Evolutionary conservation across 2,797 vertebrate species (phyloP), one percentile per base, ranked within the genome.

Genomic region (Buceros bicornis): DNA sequence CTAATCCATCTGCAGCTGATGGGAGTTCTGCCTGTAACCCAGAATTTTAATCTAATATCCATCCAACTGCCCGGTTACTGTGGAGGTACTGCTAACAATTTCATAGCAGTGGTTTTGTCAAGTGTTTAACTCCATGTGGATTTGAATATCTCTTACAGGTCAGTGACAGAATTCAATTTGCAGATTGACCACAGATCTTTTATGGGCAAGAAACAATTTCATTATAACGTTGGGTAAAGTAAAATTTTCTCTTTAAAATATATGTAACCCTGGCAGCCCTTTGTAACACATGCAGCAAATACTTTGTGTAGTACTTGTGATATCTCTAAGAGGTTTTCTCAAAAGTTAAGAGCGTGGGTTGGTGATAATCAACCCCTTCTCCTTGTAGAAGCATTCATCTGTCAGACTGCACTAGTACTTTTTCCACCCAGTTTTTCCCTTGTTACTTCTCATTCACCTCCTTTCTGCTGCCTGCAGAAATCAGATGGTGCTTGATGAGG

Each of bases 151-250:
- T 87, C 57, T n/a, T 51, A 8, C 67, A 92, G 91, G 91, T 95
- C 94, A 95, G 78, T 92, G 93, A 71, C 88, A 87, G 91, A 70
- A 93, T 73, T 90, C 90, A 90, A 43, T 96, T 77, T 80, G 58
- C 83, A 91, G 62, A 37, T 54, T 85, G 78, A 74, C 78, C 88
- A 47, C 93, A 74, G 58, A 40, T 57, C 65, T 93, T 81, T 35
- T 65, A 8, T 2, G 18, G 86, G 89, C 33, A 74, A 78, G 86
- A 89, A 74, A 67, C 1, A 0, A 56, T 82, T 90, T 87, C 29
- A 0, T 64, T 19, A 5, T 28, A 73, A 77, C 50, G 31, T 7
- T 3, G 60, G 43, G 16, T 28, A 28, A 90, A 93, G 79, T 16
- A 7, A 37, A 79, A 70, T 93, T 89, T 28, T 51, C 24, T 28